phyloP scores from a whole-genome alignment of 2,888 invertebrate species.

The Lacanobia oleracea region DNA sequence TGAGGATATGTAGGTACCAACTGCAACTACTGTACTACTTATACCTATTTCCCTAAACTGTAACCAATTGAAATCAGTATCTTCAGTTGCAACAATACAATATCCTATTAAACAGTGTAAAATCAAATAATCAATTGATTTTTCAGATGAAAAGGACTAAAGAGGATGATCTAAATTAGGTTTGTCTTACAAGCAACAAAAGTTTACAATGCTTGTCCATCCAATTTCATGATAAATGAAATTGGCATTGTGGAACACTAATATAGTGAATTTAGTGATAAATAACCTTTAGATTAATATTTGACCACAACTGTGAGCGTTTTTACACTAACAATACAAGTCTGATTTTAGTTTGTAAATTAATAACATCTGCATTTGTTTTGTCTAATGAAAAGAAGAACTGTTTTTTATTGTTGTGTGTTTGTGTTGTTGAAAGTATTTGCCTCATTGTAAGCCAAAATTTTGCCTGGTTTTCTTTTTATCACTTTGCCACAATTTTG shows the following conservation, averaged over 20 bases:
- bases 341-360: constrained; percentile 16
- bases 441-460: neutral
- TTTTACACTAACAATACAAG: constrained; percentile 39
- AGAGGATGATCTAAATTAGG: constrained; percentile 78
- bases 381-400: constrained; percentile 3
- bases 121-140: constrained; percentile 59
- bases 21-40: too few relatives aligned
- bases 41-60: too few relatives aligned
- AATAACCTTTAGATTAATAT: constrained; percentile 20
- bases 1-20: too few relatives aligned
- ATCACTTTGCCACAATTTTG: neutral
- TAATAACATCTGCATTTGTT: constrained; percentile 29
- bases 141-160: constrained; percentile 88
- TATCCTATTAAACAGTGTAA: neutral
- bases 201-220: constrained; percentile 19
- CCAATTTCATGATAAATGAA: constrained; percentile 22
- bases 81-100: neutral
- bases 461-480: neutral
- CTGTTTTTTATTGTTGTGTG: constrained; percentile 16
- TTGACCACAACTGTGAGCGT: constrained; percentile 18
- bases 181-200: constrained; percentile 50
- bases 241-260: constrained; percentile 25
- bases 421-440: constrained; percentile 14
- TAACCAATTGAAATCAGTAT: neutral
- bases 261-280: constrained; percentile 26